Base-by-base conservation (phyloP, 2,797 vertebrate genomes). In the Passerculus sandwichensis region DNA sequence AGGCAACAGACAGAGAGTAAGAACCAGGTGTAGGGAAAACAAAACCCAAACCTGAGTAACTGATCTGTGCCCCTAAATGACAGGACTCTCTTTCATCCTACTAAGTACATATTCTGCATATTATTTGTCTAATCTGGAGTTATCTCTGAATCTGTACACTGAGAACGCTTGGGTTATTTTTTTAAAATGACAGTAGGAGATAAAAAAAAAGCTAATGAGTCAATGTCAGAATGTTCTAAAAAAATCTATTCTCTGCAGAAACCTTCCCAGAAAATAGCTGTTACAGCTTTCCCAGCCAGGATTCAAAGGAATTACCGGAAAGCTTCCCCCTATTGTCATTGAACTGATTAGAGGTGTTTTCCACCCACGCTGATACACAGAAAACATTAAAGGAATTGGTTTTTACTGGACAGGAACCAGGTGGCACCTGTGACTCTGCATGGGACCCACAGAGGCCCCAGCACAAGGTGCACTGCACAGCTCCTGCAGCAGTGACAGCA, bases 121-220 rank as follows among this genome's bases (percentile, higher is more conserved):
- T 56, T 65, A 79, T 65, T 92, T 87, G 13, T 60, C 60, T 89
- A 40, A 60, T 79, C 61, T 79, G 36, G 42, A 90, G 23, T 67
- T 83, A 80, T 13, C 61, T 65, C 65, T 83, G 61, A 83, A 72
- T 85, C 56, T 89, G 42, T 40, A 77, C 54, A 61, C 8, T 29
- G 11, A 74, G 38, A 89, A 87, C 5, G 67, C 16, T 70, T 5
- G 0, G n/a, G 21, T 65, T 93, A 71, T 74, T 92, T 95, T n/a
- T 92, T 50, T 65, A 54, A 89, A 96, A 25, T 42, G 47, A 74
- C 50, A 93, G 61, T 59, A 91, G 45, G 15, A 74, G 14, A 84
- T 54, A 40, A 38, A 36, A n/a, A 45, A 84, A n/a, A 26, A 40
- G 1, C 34, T 61, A 65, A 44, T 17, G 3, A 79, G 6, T 30